Base-by-base conservation (phyloP, 2,888 invertebrate genomes). In the Busseola fusca region DNA sequence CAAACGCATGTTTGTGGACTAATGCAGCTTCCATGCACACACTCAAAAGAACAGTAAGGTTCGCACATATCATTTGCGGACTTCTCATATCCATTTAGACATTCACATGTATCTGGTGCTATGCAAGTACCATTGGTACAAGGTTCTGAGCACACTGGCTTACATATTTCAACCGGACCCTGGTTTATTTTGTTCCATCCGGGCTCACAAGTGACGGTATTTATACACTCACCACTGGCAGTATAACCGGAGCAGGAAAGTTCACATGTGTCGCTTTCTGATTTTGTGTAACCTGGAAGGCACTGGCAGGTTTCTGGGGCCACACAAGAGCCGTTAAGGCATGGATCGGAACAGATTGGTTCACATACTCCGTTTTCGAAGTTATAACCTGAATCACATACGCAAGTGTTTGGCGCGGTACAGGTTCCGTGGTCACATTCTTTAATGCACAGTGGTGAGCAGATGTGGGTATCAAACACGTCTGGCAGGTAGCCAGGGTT, bases 111-210 rank as follows among this genome's bases (percentile, higher is more conserved):
- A 65, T 88, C 79, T 45, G 87, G 83, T n/a, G 81, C 86, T 2
- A 86, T 50, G 45, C 92, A 92, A 21, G 48, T 73, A 6, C 88
- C 87, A 64, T 91, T 88, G 1, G 74, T 37, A 59, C 83, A 84
- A 40, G 69, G 62, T 27, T 66, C 37, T n/a, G 64, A 79, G 42
- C 84, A 72, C 80, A 78, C 59, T 3, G 91, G 91, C 42, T 72
- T 58, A 65, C 91, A 91, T 4, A 45, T 69, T 69, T 79, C 82
- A 50, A 73, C 9, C 0, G 27, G 10, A 48, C 45, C 69, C 3
- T 69, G 72, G 21, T 54, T 62, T 18, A 73, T 70, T 57, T 77
- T 76, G 7, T 34, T 69, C 83, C 83, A 83, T 16, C 83, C 83
- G 1, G 70, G 54, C 30, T 83, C 75, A 69, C 83, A 83, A 48